These are phyloP conservation scores for Macroglossus sobrinus DNA, from an alignment of 2,113 vertebrate species.

Conservation along the genomic window DNA sequence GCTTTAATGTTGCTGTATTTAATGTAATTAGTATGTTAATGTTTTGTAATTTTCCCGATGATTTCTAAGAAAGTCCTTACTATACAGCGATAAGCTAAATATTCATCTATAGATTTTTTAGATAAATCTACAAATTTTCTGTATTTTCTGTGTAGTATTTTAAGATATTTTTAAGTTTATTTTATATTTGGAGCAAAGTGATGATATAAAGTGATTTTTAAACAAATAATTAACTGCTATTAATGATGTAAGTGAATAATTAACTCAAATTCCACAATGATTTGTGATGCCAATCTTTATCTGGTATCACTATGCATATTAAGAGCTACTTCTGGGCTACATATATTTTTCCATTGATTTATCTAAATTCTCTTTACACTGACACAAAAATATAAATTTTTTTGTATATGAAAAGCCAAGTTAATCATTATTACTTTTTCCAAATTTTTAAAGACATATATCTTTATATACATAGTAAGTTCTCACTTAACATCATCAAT, in stretches of 20 bases:
- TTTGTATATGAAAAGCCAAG: neutral
- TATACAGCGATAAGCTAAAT: neutral
- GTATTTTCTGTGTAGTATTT: neutral
- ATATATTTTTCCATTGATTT: neutral
- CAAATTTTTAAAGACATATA: neutral
- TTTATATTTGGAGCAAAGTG: neutral
- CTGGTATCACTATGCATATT: neutral
- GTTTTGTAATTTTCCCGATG: neutral
- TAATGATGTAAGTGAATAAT: neutral
- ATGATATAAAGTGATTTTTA: neutral
- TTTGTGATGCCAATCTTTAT: conserved; percentile 28
- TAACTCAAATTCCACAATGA: neutral
- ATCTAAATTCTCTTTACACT: neutral
- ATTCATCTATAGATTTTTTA: neutral
- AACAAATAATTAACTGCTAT: neutral
- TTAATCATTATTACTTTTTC: neutral
- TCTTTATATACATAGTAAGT: neutral
- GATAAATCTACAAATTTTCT: neutral
- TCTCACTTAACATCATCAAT: neutral
- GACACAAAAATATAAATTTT: neutral
- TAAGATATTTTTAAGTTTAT: neutral
- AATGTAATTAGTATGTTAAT: neutral
- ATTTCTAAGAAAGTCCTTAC: neutral
- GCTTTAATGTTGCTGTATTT: neutral
- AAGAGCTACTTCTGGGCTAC: neutral